Evolutionary conservation across 2,888 invertebrate species (phyloP), one percentile per base, ranked within the genome.

Genomic region (Epinotia demarniana): DNA sequence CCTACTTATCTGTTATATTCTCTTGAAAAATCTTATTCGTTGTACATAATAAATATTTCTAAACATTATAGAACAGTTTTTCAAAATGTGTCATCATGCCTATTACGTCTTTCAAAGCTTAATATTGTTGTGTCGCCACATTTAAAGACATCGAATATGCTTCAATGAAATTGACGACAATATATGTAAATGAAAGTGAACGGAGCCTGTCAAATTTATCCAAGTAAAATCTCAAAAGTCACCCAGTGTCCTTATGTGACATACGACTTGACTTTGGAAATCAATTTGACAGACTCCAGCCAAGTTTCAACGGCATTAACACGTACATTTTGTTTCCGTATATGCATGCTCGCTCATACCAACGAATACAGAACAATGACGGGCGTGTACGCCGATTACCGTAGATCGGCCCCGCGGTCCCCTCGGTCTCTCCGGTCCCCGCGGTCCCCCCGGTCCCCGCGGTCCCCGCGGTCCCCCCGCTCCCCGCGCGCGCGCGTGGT

Each of bases 401-500:
- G 91, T 89, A 93, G 94, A 89, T 90, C 91, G 87, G 92, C 81
- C 77, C 80, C 87, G 75, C 82, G 84, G 33, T 78, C 81, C 80
- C 84, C 86, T 74, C 94, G 96, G 80, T 96, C 96, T 75, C 95
- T 97, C 0, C 53, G 66, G 8, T 64, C 64, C 1, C 80, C 87
- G 75, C 82, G 84, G 39, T 78, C 80, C 80, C 85, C 86, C 72
- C 94, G 33, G 39, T 61, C 61, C 0, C 80, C 87, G 76, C 81
- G 83, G 46, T 78, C 80, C 80, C 85, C 86, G 73, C 94, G 96
- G 80, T 96, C 81, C 77, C 80, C 87, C 77, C 81, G 83, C 43
- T 78, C 80, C 80, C 84, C 86, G 75, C 94, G 62, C 3, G 39
- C 77, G 97, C 98, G 77, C 98, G 68, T 95, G 98, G 75, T 96